Conservation (phyloP, 2,888 invertebrate species). For the Parnassius smintheus region DNA sequence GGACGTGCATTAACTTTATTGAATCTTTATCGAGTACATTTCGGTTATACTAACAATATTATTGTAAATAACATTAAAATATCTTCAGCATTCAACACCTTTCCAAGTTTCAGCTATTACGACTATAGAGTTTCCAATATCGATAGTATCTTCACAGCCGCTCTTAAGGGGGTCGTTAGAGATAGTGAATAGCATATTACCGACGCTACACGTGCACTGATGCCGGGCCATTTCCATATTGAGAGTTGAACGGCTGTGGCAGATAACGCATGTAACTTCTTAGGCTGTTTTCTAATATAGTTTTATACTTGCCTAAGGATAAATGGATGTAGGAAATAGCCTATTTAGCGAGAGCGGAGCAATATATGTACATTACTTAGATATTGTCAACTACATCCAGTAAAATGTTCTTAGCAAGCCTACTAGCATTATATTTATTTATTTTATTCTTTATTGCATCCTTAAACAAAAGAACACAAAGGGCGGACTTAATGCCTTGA, state of each 20-base stretch:
- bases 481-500: too few species aligned
- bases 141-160: conserved; percentile 24
- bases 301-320: conserved; percentile 12
- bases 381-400: background rate
- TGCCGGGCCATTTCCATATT: conserved; percentile 60
- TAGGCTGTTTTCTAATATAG: conserved; percentile 20
- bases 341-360: conserved; percentile 3
- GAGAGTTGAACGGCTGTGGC: conserved; percentile 48
- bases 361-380: conserved; percentile 3
- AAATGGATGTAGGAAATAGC: conserved; percentile 1
- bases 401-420: too few species aligned
- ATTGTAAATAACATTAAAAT: too few species aligned
- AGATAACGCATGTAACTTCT: conserved; percentile 30
- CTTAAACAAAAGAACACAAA: too few species aligned
- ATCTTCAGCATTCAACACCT: conserved; percentile 3
- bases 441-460: too few species aligned
- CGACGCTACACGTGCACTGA: conserved; percentile 53
- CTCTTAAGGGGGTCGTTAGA: conserved; percentile 44
- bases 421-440: too few species aligned
- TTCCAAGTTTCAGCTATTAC: conserved; percentile 6
- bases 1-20: too few species aligned
- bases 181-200: conserved; percentile 56
- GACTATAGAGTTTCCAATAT: conserved; percentile 21
- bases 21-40: too few species aligned
- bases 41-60: too few species aligned